Base-by-base conservation (phyloP, 2,888 invertebrate genomes). In the Alentia gelatinosa region DNA sequence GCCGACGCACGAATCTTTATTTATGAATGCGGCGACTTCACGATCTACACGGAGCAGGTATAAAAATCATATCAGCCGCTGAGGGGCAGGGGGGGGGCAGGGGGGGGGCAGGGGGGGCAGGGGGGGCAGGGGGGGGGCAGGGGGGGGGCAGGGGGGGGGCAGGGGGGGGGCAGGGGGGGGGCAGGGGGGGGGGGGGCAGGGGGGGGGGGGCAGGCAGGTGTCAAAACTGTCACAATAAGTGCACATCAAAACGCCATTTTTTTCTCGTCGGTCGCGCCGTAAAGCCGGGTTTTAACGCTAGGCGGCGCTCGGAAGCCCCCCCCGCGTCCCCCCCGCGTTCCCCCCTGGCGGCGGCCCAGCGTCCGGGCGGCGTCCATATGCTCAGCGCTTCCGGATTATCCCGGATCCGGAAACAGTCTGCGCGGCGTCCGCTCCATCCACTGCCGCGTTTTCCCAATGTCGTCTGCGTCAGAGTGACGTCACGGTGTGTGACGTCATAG, bases 211-310 rank as follows among this genome's bases (percentile, higher is more conserved):
- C 19, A n/a, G 56, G 5, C 19, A 19, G n/a, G 39, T 79, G 37
- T 37, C 79, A 79, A 12, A 79, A 79, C 9, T 79, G 79, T 79
- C 79, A 79, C 79, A 79, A 79, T 79, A 39, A 35, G 79, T n/a
- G 39, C 37, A 39, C 23, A 79, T 79, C 79, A 79, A 79, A 79
- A 79, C 4, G 79, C 19, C 37, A 79, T 79, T 79, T 37, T 19
- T 79, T 39, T n/a, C 12, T 79, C 26, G 79, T 35, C 79, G 1
- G 35, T 23, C 30, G 5, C 15, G 5, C 79, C 39, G 79, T 79
- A 79, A 79, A 79, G 1, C 79, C 79, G 23, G 37, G 79, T 15
- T 19, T 79, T 79, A 79, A 7, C 26, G 19, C 19, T 3, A 39
- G 79, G 15, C 7, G 79, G 37, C 79, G 39, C 39, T n/a, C 26